A percentile compares a stretch with the other conserved stretches of the same genome.
These are phyloP conservation scores for Parazoanthus swiftii DNA, from an alignment of 92 coral and sea anemone genomes.

Conservation along the genomic window DNA sequence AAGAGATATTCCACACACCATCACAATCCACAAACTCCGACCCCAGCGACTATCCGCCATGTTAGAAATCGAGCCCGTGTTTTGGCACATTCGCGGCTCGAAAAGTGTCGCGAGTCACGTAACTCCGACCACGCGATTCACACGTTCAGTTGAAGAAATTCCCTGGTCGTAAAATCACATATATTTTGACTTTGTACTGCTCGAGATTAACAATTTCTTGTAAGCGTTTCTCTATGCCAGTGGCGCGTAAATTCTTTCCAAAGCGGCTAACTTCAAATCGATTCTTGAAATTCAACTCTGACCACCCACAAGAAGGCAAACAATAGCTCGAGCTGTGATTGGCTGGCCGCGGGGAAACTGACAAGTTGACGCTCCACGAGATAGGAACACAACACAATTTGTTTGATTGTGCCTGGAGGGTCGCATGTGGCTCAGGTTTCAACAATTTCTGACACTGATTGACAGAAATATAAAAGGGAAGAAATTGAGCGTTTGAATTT, in stretches of 20 bases:
- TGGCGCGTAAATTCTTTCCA: constrained; percentile 33
- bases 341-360: neutral
- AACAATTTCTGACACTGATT: constrained; percentile 42
- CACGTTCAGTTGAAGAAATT: constrained; percentile 5
- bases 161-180: constrained; percentile 11
- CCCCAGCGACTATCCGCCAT: constrained; percentile 33
- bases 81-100: constrained; percentile 28
- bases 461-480: constrained; percentile 42
- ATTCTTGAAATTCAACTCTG: constrained; percentile 32
- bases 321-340: constrained; percentile 29
- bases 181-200: neutral
- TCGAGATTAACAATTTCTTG: neutral
- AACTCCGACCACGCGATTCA: neutral
- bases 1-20: constrained; percentile 5
- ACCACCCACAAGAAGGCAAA: constrained; percentile 44
- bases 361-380: constrained; percentile 32
- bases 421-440: constrained; percentile 37
- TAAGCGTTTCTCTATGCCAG: constrained; percentile 1
- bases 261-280: constrained; percentile 37
- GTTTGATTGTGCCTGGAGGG: constrained; percentile 41
- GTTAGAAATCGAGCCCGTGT: constrained; percentile 17
- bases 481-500: constrained; percentile 45
- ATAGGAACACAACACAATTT: constrained; percentile 40
- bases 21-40: constrained; percentile 22
- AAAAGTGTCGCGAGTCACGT: constrained; percentile 1